phyloP scores from a whole-genome alignment of 2,797 vertebrate genomes.

The Streptopelia turtur region DNA sequence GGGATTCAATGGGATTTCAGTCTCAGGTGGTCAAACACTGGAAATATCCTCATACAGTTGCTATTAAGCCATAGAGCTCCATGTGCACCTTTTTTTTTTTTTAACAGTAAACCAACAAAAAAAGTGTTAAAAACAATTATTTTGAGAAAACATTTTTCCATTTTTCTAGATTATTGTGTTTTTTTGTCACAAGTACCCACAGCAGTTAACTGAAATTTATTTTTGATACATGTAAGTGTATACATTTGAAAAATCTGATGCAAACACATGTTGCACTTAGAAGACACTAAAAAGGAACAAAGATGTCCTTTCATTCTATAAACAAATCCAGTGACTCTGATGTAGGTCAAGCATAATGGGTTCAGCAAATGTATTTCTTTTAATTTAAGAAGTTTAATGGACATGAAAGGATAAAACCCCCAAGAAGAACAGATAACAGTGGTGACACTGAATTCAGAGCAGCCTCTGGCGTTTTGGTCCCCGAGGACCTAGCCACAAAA shows the following conservation, averaged over 20 bases:
- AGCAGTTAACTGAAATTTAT: neutral
- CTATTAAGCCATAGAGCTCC: neutral
- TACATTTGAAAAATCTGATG: neutral
- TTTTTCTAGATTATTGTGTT: neutral
- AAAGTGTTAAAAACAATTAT: neutral
- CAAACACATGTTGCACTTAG: neutral
- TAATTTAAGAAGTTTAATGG: neutral
- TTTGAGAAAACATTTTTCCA: neutral
- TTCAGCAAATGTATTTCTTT: constrained; percentile 37
- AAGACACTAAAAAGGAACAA: neutral
- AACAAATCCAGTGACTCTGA: constrained; percentile 28
- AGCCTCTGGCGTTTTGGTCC: constrained; percentile 7
- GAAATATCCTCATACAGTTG: neutral
- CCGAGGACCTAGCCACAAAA: constrained; percentile 33
- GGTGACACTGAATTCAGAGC: constrained; percentile 26
- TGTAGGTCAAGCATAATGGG: constrained; percentile 40
- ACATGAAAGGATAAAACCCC: neutral
- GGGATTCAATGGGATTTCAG: neutral
- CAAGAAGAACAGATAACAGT: constrained; percentile 2
- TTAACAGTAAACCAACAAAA: neutral
- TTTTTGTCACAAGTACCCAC: neutral
- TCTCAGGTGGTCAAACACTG: neutral
- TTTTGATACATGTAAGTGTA: neutral
- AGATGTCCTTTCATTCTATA: neutral
- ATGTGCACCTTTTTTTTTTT: neutral